A percentile compares a stretch with the other conserved stretches of the same genome.
Conservation (phyloP, 1,140 invertebrate genomes). For the Drosophila parabipectinata region DNA sequence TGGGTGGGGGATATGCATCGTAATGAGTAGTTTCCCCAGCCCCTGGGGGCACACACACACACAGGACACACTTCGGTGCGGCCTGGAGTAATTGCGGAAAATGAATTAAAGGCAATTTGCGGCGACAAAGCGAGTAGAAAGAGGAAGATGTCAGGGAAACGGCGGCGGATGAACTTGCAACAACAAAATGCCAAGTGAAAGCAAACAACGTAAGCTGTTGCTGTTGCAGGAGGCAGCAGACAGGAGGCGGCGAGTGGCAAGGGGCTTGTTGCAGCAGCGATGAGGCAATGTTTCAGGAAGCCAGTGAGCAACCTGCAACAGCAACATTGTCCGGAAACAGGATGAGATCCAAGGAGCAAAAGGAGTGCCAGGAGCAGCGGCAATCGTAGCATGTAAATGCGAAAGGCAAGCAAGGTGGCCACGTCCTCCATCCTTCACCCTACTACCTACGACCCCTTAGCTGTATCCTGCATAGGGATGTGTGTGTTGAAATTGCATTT, state of each 20-base stretch:
- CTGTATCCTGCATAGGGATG: background rate
- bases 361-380: constrained; percentile 1
- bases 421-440: background rate
- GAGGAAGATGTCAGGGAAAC: constrained; percentile 5
- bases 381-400: constrained; percentile 56
- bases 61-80: constrained; percentile 3
- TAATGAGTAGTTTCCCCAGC: constrained; percentile 49
- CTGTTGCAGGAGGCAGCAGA: no score
- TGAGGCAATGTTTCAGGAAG: constrained; percentile 56
- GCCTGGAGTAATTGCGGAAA: constrained; percentile 72
- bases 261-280: constrained; percentile 16
- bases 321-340: constrained; percentile 41
- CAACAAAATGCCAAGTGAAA: constrained; percentile 58
- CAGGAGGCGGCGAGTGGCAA: background rate
- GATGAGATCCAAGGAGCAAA: constrained; percentile 33
- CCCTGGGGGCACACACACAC: background rate
- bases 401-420: constrained; percentile 6
- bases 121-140: constrained; percentile 24
- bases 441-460: background rate
- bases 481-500: constrained; percentile 58
- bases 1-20: constrained; percentile 48
- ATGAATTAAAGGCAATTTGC: constrained; percentile 77
- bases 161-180: constrained; percentile 20
- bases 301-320: constrained; percentile 28
- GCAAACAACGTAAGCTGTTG: constrained; percentile 68